Evolutionary conservation across 2,797 vertebrate genomes (phyloP), one percentile per base, ranked within the genome.

Genomic region (Sebastes oblongus): DNA sequence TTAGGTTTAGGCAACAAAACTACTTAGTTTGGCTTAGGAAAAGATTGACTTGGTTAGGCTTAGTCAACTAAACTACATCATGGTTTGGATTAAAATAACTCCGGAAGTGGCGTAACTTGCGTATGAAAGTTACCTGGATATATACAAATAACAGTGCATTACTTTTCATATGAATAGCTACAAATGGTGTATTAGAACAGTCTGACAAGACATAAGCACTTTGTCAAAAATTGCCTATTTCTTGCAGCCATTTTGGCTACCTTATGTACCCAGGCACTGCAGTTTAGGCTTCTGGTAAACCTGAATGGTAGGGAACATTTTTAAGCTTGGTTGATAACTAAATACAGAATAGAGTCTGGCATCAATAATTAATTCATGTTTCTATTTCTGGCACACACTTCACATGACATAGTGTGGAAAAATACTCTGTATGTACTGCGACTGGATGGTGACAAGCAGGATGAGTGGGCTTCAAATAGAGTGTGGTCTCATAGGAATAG

Each of bases 391-490:
- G 71, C 66, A 72, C 61, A 73, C 77, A 65, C 75, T 81, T 85
- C 81, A 85, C 82, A 87, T 66, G 72, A 84, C 83, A 80, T 75
- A 67, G 56, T 64, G 77, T 56, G 62, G 70, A 86, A 81, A 86
- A 86, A 80, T 32, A 75, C 64, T 78, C 78, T 80, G 66, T 81
- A 69, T 83, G 64, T 65, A 78, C 72, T 68, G 68, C 80, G 83
- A 86, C 46, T 50, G 74, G 81, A 73, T 50, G 69, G 79, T 82
- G 89, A 82, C 84, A 86, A 82, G 82, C 72, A 54, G 62, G 78
- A 82, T 84, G 79, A 83, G 84, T 81, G 73, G 68, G 72, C 89
- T 88, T 90, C 85, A 91, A 82, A 91, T 84, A 77, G 72, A 83
- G 75, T 68, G 77, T 71, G 59, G 78, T 91, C 84, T 92, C 86